A percentile compares a stretch with the other conserved stretches of the same genome.
These are phyloP conservation scores for Bagarius yarrelli DNA, from an alignment of 2,113 vertebrate genomes.

Conservation along the genomic window DNA sequence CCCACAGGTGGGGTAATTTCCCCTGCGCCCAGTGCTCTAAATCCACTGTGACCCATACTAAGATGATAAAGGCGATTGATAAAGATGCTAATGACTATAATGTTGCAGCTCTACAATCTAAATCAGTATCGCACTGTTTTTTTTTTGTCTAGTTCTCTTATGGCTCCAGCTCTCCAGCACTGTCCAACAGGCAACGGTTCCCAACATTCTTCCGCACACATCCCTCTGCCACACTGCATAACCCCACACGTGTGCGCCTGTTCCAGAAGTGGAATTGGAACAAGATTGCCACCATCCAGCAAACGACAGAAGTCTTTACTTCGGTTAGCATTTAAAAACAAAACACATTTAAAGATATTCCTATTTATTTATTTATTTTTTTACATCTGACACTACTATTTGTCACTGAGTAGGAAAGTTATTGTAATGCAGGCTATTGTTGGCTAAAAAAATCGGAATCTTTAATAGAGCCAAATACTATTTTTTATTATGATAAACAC, in stretches of 20 bases:
- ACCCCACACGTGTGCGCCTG: slow-evolving; percentile 89
- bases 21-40: background rate
- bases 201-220: slow-evolving; percentile 94
- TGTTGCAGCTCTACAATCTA: background rate
- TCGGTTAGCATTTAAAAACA: slow-evolving; percentile 74
- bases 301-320: slow-evolving; percentile 95
- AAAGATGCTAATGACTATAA: background rate
- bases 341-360: background rate
- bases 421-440: background rate
- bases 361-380: background rate
- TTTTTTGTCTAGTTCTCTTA: slow-evolving; percentile 80
- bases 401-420: background rate
- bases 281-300: slow-evolving; percentile 95
- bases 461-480: background rate
- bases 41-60: background rate
- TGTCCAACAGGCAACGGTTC: slow-evolving; percentile 91
- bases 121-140: background rate
- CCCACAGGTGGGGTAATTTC: no score
- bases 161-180: slow-evolving; percentile 89
- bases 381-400: background rate
- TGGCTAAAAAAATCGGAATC: background rate
- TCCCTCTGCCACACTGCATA: slow-evolving; percentile 90
- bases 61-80: background rate
- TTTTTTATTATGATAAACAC: background rate
- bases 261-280: slow-evolving; percentile 96